Evolutionary conservation across 2,797 vertebrate genomes (phyloP).

Genomic region (Enteromius trimaculatus): DNA sequence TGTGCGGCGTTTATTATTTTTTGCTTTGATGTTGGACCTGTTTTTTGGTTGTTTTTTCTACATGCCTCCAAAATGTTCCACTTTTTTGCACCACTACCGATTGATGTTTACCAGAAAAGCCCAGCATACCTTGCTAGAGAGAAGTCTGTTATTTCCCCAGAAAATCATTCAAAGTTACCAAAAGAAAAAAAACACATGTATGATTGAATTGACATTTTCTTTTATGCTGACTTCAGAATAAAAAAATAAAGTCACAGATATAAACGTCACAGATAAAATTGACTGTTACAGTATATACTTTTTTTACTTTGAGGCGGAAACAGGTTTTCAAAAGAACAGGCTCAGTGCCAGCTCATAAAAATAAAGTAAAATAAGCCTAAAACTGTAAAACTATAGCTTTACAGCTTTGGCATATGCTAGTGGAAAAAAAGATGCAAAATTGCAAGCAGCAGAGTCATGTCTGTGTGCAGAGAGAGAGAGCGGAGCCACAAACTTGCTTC

Average conservation of each 20-base stretch:
- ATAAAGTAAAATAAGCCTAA: conserved; percentile 43
- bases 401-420: conserved; percentile 67
- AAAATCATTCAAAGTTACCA: not conserved
- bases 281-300: not conserved
- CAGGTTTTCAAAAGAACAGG: conserved; percentile 4
- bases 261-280: not conserved
- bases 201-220: not conserved
- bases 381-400: conserved; percentile 63
- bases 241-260: not conserved
- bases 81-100: too few relatives aligned
- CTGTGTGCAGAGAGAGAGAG: conserved; percentile 45
- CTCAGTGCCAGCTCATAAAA: conserved; percentile 23
- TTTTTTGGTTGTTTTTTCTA: conserved; percentile 1
- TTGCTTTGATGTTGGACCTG: not conserved
- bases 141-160: not conserved
- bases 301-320: not conserved
- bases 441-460: conserved; percentile 45
- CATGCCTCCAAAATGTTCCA: too few relatives aligned
- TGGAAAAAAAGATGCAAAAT: conserved; percentile 66
- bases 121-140: not conserved
- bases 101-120: not conserved
- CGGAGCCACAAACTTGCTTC: conserved; percentile 24
- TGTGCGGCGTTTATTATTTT: not conserved
- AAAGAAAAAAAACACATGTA: not conserved
- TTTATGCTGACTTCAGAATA: not conserved